Conservation (phyloP, 2,797 vertebrate species). For the Phalloptychus januarius region DNA sequence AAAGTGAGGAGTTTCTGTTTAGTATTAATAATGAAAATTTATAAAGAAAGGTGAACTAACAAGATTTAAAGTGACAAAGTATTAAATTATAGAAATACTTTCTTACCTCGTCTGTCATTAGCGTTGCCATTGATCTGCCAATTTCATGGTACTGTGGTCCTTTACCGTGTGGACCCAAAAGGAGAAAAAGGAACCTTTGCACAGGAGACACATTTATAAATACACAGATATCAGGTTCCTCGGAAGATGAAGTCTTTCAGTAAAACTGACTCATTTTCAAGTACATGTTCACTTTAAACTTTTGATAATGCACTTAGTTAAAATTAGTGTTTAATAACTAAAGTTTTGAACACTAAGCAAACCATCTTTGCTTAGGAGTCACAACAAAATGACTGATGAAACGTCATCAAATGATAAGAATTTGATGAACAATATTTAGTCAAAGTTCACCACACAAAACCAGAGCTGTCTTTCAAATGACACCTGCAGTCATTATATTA, state of each 20-base stretch:
- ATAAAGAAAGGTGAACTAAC: not conserved
- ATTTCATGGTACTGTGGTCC: conserved; percentile 96
- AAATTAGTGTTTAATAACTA: not conserved
- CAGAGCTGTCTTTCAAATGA: not conserved
- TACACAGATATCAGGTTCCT: not conserved
- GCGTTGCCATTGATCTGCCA: conserved; percentile 94
- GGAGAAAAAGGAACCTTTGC: conserved; percentile 91
- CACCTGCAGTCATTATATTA: not conserved
- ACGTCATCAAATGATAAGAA: not conserved
- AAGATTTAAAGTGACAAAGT: not conserved
- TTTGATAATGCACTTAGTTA: not conserved
- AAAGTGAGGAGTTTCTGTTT: not conserved
- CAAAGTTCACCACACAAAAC: not conserved
- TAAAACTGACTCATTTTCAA: not conserved
- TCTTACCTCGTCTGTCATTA: conserved; percentile 96
- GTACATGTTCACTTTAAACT: not conserved
- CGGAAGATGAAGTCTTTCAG: not conserved
- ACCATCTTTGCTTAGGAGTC: not conserved
- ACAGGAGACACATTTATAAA: conserved; percentile 29
- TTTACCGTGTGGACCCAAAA: conserved; percentile 93
- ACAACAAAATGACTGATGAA: not conserved
- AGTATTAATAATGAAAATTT: not conserved
- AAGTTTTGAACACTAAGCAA: not conserved
- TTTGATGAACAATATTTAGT: not conserved
- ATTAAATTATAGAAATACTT: not conserved